These are phyloP conservation scores for Esox niger DNA, from an alignment of 2,113 vertebrate genomes.

Conservation along the genomic window DNA sequence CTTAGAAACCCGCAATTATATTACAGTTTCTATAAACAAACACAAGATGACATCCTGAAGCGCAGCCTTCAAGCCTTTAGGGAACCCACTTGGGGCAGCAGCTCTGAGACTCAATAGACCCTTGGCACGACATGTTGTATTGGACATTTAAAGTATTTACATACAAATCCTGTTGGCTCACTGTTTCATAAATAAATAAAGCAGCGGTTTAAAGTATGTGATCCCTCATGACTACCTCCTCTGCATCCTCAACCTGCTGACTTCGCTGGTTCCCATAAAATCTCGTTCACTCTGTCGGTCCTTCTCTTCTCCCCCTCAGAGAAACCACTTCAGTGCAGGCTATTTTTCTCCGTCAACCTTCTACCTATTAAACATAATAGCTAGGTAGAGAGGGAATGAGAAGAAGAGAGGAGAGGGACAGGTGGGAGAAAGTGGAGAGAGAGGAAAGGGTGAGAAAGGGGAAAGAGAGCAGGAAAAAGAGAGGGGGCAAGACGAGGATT, in stretches of 20 bases:
- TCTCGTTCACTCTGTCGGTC: too few species aligned
- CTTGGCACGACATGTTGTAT: slow-evolving; percentile 50
- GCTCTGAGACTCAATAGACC: slow-evolving; percentile 47
- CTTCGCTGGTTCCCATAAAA: slow-evolving; percentile 38
- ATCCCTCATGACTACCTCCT: too few species aligned
- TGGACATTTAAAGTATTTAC: slow-evolving; percentile 53
- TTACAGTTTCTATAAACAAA: slow-evolving; percentile 58
- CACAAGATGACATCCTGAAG: slow-evolving; percentile 37
- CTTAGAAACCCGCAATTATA: slow-evolving; percentile 54
- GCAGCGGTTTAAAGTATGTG: too few species aligned
- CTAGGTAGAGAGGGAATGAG: slow-evolving; percentile 73
- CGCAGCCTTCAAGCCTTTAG: slow-evolving; percentile 8
- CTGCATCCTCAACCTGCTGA: slow-evolving; percentile 25
- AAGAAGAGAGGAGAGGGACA: slow-evolving; percentile 58
- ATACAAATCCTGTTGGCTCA: slow-evolving; percentile 48
- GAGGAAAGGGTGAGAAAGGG: slow-evolving; percentile 49
- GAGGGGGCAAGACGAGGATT: background rate
- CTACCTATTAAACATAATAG: slow-evolving; percentile 89
- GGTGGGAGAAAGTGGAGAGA: slow-evolving; percentile 40
- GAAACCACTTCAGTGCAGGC: too few species aligned
- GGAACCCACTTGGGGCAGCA: slow-evolving; percentile 48
- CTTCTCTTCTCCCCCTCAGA: too few species aligned
- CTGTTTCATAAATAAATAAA: slow-evolving; percentile 52
- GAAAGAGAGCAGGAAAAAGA: background rate
- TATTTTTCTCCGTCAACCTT: too few species aligned